Evolutionary conservation across 2,797 vertebrate genomes (phyloP).

Genomic region (Rhinogobio ventralis): DNA sequence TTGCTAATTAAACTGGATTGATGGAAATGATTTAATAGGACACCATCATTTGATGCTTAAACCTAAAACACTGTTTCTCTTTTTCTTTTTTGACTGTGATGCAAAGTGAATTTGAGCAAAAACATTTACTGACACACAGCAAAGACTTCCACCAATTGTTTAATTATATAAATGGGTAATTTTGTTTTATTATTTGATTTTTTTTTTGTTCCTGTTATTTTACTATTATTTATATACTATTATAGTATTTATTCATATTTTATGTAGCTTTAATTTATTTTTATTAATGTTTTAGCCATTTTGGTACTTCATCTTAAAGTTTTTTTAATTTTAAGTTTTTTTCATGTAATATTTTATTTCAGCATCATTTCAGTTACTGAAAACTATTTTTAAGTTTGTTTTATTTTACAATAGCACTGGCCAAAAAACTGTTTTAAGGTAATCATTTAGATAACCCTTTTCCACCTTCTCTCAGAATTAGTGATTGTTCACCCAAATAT

Average conservation of each 20-base stretch:
- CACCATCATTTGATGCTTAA: background rate
- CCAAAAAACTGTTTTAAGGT: too few species aligned
- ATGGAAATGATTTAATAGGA: background rate
- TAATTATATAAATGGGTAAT: background rate
- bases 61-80: background rate
- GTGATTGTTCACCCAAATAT: background rate
- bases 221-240: background rate
- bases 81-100: background rate
- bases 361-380: background rate
- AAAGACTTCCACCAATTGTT: background rate
- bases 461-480: background rate
- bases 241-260: background rate
- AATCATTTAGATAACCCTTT: background rate
- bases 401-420: background rate
- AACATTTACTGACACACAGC: background rate
- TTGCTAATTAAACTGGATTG: slow-evolving; percentile 5
- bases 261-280: background rate
- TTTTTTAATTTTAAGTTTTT: background rate
- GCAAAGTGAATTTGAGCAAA: background rate
- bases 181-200: background rate
- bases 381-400: too few species aligned
- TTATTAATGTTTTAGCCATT: background rate
- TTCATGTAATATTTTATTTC: background rate
- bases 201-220: background rate
- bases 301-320: background rate